These are phyloP conservation scores for Ectemnius cavifrons DNA, from an alignment of 2,888 invertebrate species.

Conservation along the genomic window DNA sequence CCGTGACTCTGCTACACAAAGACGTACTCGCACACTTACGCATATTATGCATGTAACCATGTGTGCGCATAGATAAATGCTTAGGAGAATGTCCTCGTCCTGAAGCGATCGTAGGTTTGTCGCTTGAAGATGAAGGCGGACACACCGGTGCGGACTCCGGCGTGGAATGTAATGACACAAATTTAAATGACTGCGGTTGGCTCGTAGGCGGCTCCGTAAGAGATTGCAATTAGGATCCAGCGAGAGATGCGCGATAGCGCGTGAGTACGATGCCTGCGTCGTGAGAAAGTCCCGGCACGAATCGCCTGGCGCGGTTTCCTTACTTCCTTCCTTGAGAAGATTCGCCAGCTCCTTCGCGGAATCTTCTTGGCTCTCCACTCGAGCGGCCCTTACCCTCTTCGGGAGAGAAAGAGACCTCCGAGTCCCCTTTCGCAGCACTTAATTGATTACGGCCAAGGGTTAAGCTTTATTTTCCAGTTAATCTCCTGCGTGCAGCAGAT, in stretches of 20 bases:
- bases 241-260: slow-evolving; percentile 61
- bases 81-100: slow-evolving; percentile 16
- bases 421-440: slow-evolving; percentile 32
- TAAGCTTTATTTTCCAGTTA: slow-evolving; percentile 38
- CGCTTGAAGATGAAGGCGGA: slow-evolving; percentile 35
- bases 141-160: slow-evolving; percentile 25
- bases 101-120: slow-evolving; percentile 15
- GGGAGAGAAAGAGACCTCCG: not conserved
- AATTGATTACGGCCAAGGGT: slow-evolving; percentile 41
- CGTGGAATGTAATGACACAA: slow-evolving; percentile 65
- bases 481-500: slow-evolving; percentile 25
- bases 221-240: slow-evolving; percentile 65
- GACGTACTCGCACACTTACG: not conserved
- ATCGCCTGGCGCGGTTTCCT: slow-evolving; percentile 46
- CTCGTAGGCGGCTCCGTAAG: slow-evolving; percentile 63
- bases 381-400: no score
- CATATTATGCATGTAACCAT: no score
- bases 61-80: no score
- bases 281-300: slow-evolving; percentile 67
- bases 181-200: slow-evolving; percentile 66
- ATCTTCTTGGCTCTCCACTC: slow-evolving; percentile 15
- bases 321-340: slow-evolving; percentile 66
- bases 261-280: slow-evolving; percentile 45
- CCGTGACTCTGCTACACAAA: slow-evolving; percentile 4
- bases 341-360: slow-evolving; percentile 27